A percentile compares a stretch with the other conserved stretches of the same genome.
phyloP scores from a whole-genome alignment of 2,888 invertebrate species.

The Muschampia plurimacula region DNA sequence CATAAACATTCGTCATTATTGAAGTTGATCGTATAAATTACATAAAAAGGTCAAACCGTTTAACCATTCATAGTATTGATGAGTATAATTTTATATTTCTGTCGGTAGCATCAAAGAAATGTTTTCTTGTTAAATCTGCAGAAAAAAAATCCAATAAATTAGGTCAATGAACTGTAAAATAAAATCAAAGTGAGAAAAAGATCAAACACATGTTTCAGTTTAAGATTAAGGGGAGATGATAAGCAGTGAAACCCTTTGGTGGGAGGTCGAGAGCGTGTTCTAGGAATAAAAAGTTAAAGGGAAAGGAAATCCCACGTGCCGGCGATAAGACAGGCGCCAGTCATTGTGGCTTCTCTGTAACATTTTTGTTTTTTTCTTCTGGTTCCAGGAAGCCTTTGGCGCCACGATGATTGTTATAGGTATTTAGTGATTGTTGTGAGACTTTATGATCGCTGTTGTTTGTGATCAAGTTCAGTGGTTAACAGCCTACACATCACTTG shows the following conservation, averaged over 20 bases:
- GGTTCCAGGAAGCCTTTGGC: constrained; percentile 53
- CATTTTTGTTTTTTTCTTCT: constrained; percentile 49
- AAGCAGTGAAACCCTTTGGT: constrained; percentile 33
- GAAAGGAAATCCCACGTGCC: constrained; percentile 67
- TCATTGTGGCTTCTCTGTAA: constrained; percentile 54
- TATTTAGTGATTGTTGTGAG: constrained; percentile 57
- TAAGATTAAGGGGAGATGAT: constrained; percentile 15
- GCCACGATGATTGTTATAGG: constrained; percentile 61
- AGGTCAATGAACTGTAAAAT: constrained; percentile 14
- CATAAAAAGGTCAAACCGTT: constrained; percentile 46
- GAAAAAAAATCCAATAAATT: constrained; percentile 2
- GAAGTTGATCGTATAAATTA: constrained; percentile 47
- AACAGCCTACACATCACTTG: too few species aligned
- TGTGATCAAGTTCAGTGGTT: constrained; percentile 54
- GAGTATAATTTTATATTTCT: constrained; percentile 12
- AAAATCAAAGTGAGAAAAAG: constrained; percentile 11
- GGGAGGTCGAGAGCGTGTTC: constrained; percentile 60
- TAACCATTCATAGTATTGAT: constrained; percentile 31
- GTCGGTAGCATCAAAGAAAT: constrained; percentile 22
- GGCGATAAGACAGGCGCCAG: constrained; percentile 76
- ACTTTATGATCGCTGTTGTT: constrained; percentile 57
- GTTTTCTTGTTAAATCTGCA: neutral
- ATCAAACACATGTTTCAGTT: constrained; percentile 10
- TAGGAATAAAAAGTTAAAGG: constrained; percentile 65
- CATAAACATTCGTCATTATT: constrained; percentile 63